These are phyloP conservation scores for Sebastes reedi DNA, from an alignment of 2,797 vertebrate species.

Conservation along the genomic window DNA sequence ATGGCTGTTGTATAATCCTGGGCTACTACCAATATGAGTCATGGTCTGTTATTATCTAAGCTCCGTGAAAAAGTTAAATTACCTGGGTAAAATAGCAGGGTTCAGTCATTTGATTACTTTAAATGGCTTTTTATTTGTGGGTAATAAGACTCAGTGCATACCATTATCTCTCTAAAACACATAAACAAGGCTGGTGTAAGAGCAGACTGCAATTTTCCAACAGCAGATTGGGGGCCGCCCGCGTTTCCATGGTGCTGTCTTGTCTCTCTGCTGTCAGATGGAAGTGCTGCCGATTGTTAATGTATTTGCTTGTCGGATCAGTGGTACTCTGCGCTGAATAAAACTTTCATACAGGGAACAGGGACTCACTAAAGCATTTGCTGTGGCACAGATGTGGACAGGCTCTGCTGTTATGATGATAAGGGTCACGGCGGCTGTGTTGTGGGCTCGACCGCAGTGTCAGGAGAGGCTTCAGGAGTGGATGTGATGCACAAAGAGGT, in stretches of 20 bases:
- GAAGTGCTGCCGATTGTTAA: constrained; percentile 11
- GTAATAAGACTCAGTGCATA: not conserved
- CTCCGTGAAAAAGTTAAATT: constrained; percentile 2
- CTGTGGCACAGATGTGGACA: constrained; percentile 19
- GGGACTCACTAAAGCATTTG: not conserved
- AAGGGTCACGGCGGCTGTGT: constrained; percentile 35
- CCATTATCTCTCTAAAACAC: constrained; percentile 29
- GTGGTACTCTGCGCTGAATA: not conserved
- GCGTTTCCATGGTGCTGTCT: not conserved
- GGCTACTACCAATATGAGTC: not conserved
- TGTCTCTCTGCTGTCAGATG: not conserved
- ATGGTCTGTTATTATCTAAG: constrained; percentile 7
- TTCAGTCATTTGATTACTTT: constrained; percentile 14
- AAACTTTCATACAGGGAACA: not conserved
- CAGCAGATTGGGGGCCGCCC: not conserved
- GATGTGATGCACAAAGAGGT: constrained; percentile 9
- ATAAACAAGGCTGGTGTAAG: constrained; percentile 7
- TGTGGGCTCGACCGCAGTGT: not conserved
- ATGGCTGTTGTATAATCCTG: not conserved
- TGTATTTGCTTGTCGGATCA: not conserved
- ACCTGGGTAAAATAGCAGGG: constrained; percentile 1
- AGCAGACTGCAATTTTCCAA: constrained; percentile 8
- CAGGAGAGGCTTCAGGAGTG: constrained; percentile 16
- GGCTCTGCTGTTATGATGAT: constrained; percentile 41
- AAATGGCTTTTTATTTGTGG: constrained; percentile 34